phyloP scores from a whole-genome alignment of 2,888 invertebrate species.

The Drosophila austrosaltans region DNA sequence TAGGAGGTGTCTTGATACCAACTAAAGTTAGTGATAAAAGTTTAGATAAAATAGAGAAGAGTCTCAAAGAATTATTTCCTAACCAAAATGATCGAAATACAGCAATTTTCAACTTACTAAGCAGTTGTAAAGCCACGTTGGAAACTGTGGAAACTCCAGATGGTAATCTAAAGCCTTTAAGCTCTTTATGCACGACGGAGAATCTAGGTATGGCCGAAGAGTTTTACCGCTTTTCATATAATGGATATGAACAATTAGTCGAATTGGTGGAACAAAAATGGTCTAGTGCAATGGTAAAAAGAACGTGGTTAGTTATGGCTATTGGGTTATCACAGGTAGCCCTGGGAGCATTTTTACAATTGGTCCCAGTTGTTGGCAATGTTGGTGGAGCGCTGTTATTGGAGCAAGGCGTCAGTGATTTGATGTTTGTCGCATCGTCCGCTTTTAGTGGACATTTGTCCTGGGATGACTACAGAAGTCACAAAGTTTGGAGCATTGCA shows the following conservation, averaged over 20 bases:
- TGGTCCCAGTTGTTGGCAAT: neutral
- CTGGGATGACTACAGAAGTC: conserved; percentile 4
- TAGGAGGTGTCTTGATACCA: neutral
- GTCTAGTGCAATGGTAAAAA: neutral
- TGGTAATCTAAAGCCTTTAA: neutral
- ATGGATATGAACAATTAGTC: conserved; percentile 4
- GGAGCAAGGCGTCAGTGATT: conserved; percentile 1
- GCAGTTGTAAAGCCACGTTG: neutral
- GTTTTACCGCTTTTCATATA: neutral
- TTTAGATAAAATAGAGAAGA: neutral
- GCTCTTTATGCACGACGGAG: neutral
- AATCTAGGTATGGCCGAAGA: conserved; percentile 12
- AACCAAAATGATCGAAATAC: neutral
- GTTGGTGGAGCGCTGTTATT: neutral
- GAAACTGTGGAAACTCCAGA: conserved; percentile 2
- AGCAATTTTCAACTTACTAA: neutral
- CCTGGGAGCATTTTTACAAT: neutral
- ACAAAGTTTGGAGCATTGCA: neutral
- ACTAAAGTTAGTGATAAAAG: neutral
- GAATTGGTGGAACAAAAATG: conserved; percentile 5
- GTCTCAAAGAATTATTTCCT: neutral
- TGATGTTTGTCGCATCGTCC: neutral
- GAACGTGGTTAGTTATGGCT: neutral
- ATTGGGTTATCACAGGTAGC: neutral
- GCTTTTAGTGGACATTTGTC: neutral